A percentile compares a stretch with the other conserved stretches of the same genome.
Conservation (phyloP, 2,888 invertebrate genomes). For the Tinea pellionella region DNA sequence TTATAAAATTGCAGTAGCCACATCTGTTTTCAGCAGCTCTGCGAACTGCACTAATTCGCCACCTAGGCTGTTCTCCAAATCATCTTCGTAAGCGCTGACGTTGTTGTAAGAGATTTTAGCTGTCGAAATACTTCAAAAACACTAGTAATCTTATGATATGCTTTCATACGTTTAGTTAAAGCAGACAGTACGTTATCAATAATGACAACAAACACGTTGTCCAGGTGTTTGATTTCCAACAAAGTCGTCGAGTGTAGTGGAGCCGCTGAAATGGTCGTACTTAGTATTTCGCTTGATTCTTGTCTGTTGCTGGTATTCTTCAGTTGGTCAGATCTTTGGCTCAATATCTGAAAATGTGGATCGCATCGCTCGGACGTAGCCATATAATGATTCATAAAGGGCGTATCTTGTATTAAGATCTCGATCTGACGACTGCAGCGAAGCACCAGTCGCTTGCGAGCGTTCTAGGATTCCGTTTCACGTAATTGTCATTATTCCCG, state of each 20-base stretch:
- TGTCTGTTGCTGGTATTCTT: not conserved
- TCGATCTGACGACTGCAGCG: constrained; percentile 20
- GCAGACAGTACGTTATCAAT: too few species aligned
- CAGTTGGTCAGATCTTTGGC: not conserved
- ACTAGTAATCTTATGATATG: too few species aligned
- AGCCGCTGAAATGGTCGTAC: constrained; percentile 1
- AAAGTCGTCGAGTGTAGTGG: not conserved
- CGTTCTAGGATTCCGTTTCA: constrained; percentile 20
- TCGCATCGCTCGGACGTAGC: constrained; percentile 10
- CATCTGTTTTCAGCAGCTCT: too few species aligned
- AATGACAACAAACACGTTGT: too few species aligned
- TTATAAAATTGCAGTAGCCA: too few species aligned
- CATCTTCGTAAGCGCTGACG: too few species aligned
- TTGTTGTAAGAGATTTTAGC: too few species aligned
- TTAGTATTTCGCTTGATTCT: not conserved
- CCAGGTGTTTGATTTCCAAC: too few species aligned
- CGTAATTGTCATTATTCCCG: constrained; percentile 19
- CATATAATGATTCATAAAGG: constrained; percentile 20
- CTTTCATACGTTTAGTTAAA: too few species aligned
- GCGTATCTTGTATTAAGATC: constrained; percentile 19
- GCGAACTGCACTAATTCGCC: too few species aligned
- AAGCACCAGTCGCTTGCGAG: constrained; percentile 21
- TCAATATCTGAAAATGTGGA: not conserved
- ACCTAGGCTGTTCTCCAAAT: too few species aligned
- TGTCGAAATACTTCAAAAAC: too few species aligned